Conservation (phyloP, 1,140 invertebrate genomes). For the Pinna nobilis region DNA sequence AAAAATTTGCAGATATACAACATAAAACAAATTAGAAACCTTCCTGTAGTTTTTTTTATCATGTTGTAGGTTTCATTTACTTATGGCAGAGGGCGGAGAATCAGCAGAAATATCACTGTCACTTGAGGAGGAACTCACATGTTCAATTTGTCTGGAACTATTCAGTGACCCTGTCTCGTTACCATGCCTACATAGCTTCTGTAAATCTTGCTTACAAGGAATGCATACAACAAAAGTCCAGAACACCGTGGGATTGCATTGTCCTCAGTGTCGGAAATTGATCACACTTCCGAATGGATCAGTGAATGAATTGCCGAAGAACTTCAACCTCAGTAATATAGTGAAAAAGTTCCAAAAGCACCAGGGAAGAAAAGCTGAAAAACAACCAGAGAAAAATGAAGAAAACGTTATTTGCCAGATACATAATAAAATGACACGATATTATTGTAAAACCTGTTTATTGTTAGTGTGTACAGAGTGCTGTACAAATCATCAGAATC, state of each 20-base stretch:
- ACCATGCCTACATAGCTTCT: slow-evolving; percentile 55
- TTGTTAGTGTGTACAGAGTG: too few relatives aligned
- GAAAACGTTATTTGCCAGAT: too few relatives aligned
- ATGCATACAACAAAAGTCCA: background rate
- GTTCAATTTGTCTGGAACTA: slow-evolving; percentile 48
- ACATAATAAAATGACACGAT: too few relatives aligned
- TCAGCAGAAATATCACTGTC: too few relatives aligned
- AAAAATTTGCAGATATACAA: too few relatives aligned
- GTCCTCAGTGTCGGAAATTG: slow-evolving; percentile 3
- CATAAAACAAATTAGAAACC: too few relatives aligned
- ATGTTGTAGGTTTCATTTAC: too few relatives aligned
- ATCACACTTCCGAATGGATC: background rate
- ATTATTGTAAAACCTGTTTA: too few relatives aligned
- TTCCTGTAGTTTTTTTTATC: too few relatives aligned
- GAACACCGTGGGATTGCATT: background rate
- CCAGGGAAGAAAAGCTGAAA: background rate
- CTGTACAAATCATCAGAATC: too few relatives aligned
- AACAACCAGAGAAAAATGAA: too few relatives aligned
- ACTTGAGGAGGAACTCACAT: slow-evolving; percentile 45
- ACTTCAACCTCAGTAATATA: slow-evolving; percentile 18
- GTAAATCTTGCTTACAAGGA: slow-evolving; percentile 71
- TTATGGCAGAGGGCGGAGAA: too few relatives aligned
- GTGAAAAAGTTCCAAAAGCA: slow-evolving; percentile 12
- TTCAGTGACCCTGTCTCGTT: slow-evolving; percentile 42
- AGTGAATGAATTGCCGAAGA: slow-evolving; percentile 13